A percentile compares a stretch with the other conserved stretches of the same genome.
These are phyloP conservation scores for Ormyrus nitidulus DNA, from an alignment of 2,888 invertebrate species.

Conservation along the genomic window DNA sequence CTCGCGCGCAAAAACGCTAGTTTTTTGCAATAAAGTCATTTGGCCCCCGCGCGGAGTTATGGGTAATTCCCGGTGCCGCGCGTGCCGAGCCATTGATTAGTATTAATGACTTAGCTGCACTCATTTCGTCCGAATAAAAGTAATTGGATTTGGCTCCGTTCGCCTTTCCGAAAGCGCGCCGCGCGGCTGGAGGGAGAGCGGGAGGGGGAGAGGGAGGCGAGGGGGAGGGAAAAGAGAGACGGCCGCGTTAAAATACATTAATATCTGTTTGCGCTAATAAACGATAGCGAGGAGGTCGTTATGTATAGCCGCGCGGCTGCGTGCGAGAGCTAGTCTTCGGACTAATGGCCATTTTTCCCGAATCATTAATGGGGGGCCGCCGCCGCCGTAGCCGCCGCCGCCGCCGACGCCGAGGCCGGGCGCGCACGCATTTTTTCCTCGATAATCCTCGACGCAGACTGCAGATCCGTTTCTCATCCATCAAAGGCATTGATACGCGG, in stretches of 20 bases:
- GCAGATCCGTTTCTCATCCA: conserved; percentile 59
- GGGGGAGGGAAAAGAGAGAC: conserved; percentile 16
- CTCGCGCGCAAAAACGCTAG: conserved; percentile 69
- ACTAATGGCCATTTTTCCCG: conserved; percentile 71
- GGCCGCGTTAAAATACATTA: conserved; percentile 75
- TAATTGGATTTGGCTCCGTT: conserved; percentile 74
- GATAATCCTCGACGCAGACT: conserved; percentile 56
- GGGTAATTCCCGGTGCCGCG: conserved; percentile 69
- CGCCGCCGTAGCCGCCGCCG: background rate
- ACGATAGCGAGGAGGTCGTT: conserved; percentile 72
- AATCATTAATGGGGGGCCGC: conserved; percentile 56
- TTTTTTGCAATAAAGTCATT: conserved; percentile 75
- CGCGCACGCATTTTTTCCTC: conserved; percentile 45
- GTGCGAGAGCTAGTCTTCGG: conserved; percentile 63
- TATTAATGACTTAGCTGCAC: conserved; percentile 76
- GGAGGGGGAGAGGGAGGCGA: conserved; percentile 36
- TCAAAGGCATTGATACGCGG: conserved; percentile 58
- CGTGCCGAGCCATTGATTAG: conserved; percentile 73
- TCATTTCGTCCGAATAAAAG: conserved; percentile 76
- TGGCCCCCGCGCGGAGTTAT: conserved; percentile 72
- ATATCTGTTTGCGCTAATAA: conserved; percentile 76
- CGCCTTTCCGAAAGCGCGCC: conserved; percentile 62
- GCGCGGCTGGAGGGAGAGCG: background rate
- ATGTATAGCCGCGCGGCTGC: conserved; percentile 56
- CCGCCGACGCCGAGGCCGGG: background rate